These are phyloP conservation scores for Gulo gulo DNA, from an alignment of 2,113 vertebrate species.

Conservation along the genomic window DNA sequence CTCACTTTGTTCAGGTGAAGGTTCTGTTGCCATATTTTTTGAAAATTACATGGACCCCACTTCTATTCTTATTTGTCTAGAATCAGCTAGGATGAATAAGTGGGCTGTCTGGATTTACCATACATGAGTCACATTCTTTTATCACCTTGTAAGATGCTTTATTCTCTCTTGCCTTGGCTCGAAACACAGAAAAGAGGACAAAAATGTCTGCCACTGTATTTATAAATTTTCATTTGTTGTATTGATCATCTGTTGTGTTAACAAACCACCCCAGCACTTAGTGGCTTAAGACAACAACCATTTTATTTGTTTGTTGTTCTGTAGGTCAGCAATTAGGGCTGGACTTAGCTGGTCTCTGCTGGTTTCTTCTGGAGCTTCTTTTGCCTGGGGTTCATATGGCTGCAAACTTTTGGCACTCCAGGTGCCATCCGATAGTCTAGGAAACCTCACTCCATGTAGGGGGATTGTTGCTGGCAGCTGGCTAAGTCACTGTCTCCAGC, in stretches of 20 bases:
- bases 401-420: not conserved
- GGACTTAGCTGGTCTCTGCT: not conserved
- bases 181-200: constrained; percentile 18
- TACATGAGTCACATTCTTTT: constrained; percentile 1
- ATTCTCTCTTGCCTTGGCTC: constrained; percentile 4
- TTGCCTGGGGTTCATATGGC: not conserved
- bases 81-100: constrained; percentile 36
- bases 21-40: not conserved
- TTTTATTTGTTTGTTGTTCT: not conserved
- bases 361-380: not conserved
- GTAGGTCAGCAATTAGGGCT: not conserved
- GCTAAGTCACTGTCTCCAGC: not conserved
- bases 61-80: constrained; percentile 24
- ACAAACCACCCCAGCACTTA: not conserved
- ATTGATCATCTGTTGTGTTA: not conserved
- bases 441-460: not conserved
- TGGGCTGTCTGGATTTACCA: not conserved
- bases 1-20: constrained; percentile 1
- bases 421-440: not conserved
- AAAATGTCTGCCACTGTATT: not conserved
- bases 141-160: not conserved
- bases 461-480: not conserved
- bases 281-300: not conserved
- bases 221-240: not conserved
- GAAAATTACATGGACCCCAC: not conserved